phyloP scores from a whole-genome alignment of 2,797 vertebrate species.

The Rhodeus uyekii region DNA sequence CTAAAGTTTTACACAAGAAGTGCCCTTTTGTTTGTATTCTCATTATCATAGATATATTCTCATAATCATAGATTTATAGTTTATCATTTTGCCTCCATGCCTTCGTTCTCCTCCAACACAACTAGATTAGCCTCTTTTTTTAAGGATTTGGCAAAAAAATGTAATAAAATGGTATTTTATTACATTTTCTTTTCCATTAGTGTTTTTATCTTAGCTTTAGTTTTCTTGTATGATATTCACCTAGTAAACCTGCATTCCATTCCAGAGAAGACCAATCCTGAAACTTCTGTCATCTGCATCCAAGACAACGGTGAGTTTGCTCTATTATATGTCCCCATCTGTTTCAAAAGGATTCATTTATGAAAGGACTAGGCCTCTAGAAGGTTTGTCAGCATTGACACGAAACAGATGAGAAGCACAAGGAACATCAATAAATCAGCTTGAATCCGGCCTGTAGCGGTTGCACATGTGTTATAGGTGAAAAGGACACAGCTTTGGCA shows the following conservation, averaged over 20 bases:
- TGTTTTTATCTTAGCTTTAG: no score
- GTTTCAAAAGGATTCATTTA: neutral
- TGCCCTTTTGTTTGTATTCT: no score
- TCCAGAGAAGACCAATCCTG: neutral
- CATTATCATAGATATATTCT: no score
- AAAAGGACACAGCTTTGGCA: slow-evolving; percentile 3
- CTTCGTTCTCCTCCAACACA: no score
- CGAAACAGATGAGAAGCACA: slow-evolving; percentile 9
- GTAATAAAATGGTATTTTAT: no score
- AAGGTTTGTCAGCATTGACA: neutral
- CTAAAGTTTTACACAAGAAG: no score
- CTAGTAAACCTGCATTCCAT: neutral
- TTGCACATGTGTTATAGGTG: neutral
- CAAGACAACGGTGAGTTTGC: neutral
- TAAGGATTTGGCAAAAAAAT: no score
- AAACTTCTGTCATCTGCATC: neutral
- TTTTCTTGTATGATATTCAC: no score
- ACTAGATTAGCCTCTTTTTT: no score
- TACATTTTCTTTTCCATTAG: no score
- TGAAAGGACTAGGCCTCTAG: neutral
- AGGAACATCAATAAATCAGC: slow-evolving; percentile 18
- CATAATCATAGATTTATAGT: no score
- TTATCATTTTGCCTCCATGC: no score
- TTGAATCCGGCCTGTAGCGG: neutral
- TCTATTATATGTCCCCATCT: neutral